A percentile compares a stretch with the other conserved stretches of the same genome.
phyloP scores from a whole-genome alignment of 1,140 invertebrate genomes.

The Temnothorax curvispinosus region DNA sequence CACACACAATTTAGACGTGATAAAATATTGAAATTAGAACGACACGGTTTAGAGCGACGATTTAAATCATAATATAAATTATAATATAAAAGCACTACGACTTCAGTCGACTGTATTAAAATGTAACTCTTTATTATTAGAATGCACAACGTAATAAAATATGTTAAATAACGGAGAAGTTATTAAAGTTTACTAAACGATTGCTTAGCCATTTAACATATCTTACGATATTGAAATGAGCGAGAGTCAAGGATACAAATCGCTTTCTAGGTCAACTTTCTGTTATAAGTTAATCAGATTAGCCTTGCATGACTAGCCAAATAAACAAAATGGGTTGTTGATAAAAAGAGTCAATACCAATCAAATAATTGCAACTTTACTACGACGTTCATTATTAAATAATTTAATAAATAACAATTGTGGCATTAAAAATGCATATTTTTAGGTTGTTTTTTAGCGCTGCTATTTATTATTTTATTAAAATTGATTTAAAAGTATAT shows the following conservation, averaged over 20 bases:
- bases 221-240: neutral
- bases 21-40: neutral
- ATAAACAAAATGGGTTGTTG: neutral
- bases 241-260: slow-evolving; percentile 4
- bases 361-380: neutral
- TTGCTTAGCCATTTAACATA: neutral
- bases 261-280: neutral
- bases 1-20: neutral
- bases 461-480: neutral
- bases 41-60: neutral
- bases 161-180: neutral
- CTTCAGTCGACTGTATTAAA: neutral
- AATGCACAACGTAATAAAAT: neutral
- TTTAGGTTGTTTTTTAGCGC: neutral
- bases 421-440: neutral
- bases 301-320: neutral
- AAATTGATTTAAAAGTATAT: slow-evolving; percentile 1
- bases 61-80: neutral
- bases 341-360: neutral
- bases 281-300: slow-evolving; percentile 4
- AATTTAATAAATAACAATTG: neutral
- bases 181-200: neutral
- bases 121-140: neutral
- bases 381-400: neutral
- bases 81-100: neutral